Evolutionary conservation across 2,797 vertebrate genomes (phyloP), one percentile per base, ranked within the genome.

Genomic region (Luscinia luscinia): DNA sequence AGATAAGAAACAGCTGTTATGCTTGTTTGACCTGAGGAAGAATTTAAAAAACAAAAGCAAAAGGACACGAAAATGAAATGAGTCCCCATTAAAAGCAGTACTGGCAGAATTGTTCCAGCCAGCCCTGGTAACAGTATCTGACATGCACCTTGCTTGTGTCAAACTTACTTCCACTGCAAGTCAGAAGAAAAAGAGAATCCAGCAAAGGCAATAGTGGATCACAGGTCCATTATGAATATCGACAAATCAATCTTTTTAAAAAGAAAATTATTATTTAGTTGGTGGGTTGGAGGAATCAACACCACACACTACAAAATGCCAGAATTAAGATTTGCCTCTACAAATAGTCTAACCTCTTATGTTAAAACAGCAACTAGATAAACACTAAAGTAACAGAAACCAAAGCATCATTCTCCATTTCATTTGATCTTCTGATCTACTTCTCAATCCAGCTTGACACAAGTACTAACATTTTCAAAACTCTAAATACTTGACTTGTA

Each of bases 1-100:
- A 74, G 85, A 85, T 62, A 94, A 78, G 69, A 80, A 97, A 82
- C 85, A 96, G 68, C 87, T 91, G 72, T 49, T 93, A 43, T 12
- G 40, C 20, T 80, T 94, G 20, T 82, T 87, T 40, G 13, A 96
- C 92, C 61, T 52, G 36, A 88, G 69, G 63, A 94, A 84, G 18
- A 84, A 77, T 78, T 86, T 66, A 43, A 92, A 86, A 87, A 54
- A 88, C 79, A 93, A 96, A 87, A 81, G 64, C 67, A 91, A 63
- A 82, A 84, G 46, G 21, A 89, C 64, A 63, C 0, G 5, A 84
- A 54, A 91, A 76, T 58, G 22, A 88, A 92, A 70, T 51, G 1
- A 74, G 36, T 41, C 36, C 62, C 80, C 73, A 72, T 43, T 43
- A 77, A 87, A 82, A 41, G 22, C 22, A 68, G 15, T 15, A 64